A percentile compares a stretch with the other conserved stretches of the same genome.
Evolutionary conservation across 1,140 invertebrate genomes (phyloP).

Genomic region (Magallana angulata): DNA sequence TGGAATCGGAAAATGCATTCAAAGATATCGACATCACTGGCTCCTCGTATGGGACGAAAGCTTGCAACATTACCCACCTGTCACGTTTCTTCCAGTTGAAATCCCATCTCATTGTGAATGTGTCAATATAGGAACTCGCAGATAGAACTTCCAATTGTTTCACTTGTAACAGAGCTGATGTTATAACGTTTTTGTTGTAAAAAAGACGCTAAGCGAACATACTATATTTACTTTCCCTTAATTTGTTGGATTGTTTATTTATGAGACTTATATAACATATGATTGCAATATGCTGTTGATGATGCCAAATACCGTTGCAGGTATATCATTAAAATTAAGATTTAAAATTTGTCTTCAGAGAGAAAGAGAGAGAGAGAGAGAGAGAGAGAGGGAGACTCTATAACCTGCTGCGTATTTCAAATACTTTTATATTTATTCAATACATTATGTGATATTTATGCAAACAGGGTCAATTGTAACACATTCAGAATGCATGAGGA

Average conservation of each 20-base stretch:
- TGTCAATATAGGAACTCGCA: slow-evolving; percentile 59
- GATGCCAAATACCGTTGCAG: no score
- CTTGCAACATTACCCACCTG: slow-evolving; percentile 62
- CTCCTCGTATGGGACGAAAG: slow-evolving; percentile 65
- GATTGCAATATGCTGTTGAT: not conserved
- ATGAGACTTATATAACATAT: not conserved
- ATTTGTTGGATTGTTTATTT: not conserved
- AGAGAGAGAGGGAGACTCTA: not conserved
- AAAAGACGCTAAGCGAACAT: not conserved
- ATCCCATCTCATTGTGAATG: slow-evolving; percentile 67
- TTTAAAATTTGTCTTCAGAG: no score
- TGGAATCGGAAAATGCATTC: slow-evolving; percentile 59
- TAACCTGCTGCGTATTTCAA: not conserved
- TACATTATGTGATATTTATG: not conserved
- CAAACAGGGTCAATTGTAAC: not conserved
- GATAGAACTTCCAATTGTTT: not conserved
- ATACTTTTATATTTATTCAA: not conserved
- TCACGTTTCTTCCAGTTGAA: slow-evolving; percentile 65
- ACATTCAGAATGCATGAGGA: not conserved
- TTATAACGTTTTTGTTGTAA: not conserved
- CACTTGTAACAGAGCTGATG: not conserved
- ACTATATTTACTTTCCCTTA: not conserved
- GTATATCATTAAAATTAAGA: no score
- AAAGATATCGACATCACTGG: slow-evolving; percentile 68
- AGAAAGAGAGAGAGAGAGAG: no score